Percentiles rank a stretch among this genome's conserved stretches.
Evolutionary conservation across 1,140 invertebrate genomes (phyloP).

Genomic region (Hyphantria cunea): DNA sequence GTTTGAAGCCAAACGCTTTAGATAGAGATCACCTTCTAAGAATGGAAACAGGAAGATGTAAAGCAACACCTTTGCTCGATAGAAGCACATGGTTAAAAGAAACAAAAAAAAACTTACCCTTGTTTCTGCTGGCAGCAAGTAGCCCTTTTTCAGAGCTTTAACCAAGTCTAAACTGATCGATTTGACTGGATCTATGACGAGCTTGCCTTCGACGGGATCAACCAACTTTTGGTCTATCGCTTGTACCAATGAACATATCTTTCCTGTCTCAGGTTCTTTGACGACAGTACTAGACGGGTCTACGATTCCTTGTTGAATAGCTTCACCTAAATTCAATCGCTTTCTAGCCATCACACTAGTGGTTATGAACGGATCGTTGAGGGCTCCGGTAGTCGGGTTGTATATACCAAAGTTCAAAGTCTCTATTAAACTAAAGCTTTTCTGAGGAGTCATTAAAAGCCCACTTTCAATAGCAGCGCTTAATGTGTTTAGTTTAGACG

Average conservation of each 20-base stretch:
- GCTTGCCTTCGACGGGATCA: slow-evolving; percentile 88
- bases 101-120: slow-evolving; percentile 88
- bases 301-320: slow-evolving; percentile 89
- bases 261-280: slow-evolving; percentile 89
- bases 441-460: slow-evolving; percentile 88
- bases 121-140: slow-evolving; percentile 93
- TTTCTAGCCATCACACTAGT: slow-evolving; percentile 86
- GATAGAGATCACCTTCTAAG: slow-evolving; percentile 65
- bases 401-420: slow-evolving; percentile 92
- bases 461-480: slow-evolving; percentile 89
- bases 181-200: slow-evolving; percentile 85
- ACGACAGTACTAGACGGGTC: slow-evolving; percentile 93
- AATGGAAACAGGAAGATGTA: slow-evolving; percentile 67
- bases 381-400: slow-evolving; percentile 88
- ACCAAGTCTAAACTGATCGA: slow-evolving; percentile 88
- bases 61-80: slow-evolving; percentile 77
- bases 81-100: slow-evolving; percentile 59
- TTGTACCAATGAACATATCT: slow-evolving; percentile 89
- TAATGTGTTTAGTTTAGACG: slow-evolving; percentile 90
- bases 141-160: slow-evolving; percentile 93
- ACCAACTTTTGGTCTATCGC: slow-evolving; percentile 90
- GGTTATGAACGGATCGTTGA: slow-evolving; percentile 90
- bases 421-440: slow-evolving; percentile 91
- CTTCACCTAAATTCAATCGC: slow-evolving; percentile 88
- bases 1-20: slow-evolving; percentile 72